Evolutionary conservation across 2,113 vertebrate species (phyloP).

Genomic region (Pteruthius melanotis): DNA sequence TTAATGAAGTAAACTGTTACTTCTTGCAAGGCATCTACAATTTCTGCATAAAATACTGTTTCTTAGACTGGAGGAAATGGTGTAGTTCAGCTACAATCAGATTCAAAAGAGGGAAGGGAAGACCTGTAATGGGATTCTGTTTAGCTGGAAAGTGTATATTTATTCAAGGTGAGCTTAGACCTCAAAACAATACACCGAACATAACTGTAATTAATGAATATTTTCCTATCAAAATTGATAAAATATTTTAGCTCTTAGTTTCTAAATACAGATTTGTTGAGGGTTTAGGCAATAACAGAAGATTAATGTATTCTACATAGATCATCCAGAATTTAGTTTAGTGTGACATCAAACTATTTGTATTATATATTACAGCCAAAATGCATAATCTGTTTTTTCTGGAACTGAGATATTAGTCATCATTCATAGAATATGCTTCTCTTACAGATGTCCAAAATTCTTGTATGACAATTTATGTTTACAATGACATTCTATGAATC

Average conservation of each 20-base stretch:
- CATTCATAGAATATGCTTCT: constrained; percentile 2
- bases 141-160: neutral
- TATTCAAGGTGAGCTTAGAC: constrained; percentile 19
- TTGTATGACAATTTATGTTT: neutral
- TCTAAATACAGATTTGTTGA: constrained; percentile 35
- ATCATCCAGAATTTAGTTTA: constrained; percentile 32
- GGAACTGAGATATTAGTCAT: constrained; percentile 27
- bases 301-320: constrained; percentile 38
- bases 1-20: neutral
- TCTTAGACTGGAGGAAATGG: neutral
- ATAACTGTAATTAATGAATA: constrained; percentile 36
- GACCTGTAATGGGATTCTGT: neutral
- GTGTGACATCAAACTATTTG: constrained; percentile 32
- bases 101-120: neutral
- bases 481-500: neutral
- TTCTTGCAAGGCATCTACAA: neutral
- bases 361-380: constrained; percentile 24
- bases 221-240: constrained; percentile 38
- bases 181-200: neutral
- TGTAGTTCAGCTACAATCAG: neutral
- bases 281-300: constrained; percentile 35
- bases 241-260: constrained; percentile 53
- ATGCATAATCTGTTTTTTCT: constrained; percentile 23
- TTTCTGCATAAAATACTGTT: neutral
- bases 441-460: constrained; percentile 3